Evolutionary conservation across 2,888 invertebrate species (phyloP).

Genomic region (Tholera decimalis): DNA sequence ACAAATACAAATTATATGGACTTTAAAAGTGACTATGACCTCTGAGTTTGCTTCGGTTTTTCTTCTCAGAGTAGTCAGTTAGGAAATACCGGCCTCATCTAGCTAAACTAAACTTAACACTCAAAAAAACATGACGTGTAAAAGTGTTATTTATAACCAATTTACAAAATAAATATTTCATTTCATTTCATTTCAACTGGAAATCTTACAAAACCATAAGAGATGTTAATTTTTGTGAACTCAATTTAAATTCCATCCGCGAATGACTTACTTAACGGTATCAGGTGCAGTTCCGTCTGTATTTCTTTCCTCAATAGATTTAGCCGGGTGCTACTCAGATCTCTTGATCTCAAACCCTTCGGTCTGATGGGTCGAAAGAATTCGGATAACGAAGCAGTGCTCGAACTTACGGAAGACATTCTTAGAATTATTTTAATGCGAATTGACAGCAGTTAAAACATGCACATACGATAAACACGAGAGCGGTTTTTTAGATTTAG

Average conservation of each 20-base stretch:
- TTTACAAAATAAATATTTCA: no score
- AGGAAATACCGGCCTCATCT: no score
- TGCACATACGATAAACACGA: background rate
- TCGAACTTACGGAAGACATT: conserved; percentile 77
- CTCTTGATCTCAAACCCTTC: conserved; percentile 77
- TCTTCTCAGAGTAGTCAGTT: no score
- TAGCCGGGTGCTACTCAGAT: conserved; percentile 87
- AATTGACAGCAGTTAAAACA: background rate
- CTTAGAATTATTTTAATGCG: conserved; percentile 15
- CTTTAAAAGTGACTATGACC: no score
- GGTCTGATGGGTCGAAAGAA: conserved; percentile 85
- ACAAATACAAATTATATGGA: no score
- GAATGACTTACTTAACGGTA: conserved; percentile 83
- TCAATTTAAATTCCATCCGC: background rate
- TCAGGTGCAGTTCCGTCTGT: conserved; percentile 89
- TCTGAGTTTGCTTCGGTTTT: no score
- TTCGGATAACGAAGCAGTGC: conserved; percentile 82
- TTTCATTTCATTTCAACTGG: no score
- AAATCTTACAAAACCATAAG: conserved; percentile 9
- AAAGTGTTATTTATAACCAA: no score
- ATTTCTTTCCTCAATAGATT: conserved; percentile 91
- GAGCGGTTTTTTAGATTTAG: conserved; percentile 1
- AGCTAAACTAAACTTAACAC: no score
- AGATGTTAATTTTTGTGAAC: background rate
- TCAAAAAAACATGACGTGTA: no score